Base-by-base conservation (phyloP, 2,113 vertebrate species). In the Asarcornis scutulata region DNA sequence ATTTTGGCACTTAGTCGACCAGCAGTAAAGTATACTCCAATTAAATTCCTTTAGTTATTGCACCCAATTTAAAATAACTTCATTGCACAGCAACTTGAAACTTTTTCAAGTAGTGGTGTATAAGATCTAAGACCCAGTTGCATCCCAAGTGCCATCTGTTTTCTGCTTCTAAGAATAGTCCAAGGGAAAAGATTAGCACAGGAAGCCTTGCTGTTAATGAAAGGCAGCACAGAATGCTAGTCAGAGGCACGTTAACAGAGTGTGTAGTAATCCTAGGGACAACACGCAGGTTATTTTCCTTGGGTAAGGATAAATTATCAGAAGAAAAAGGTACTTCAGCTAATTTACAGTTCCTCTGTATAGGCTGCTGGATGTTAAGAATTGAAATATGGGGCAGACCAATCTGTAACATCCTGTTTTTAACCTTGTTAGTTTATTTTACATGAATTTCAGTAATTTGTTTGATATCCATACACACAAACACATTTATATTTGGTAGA, bases 401-500 rank as follows among this genome's bases (percentile, higher is more conserved):
- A 25, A 38, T 55, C 44, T 46, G 15, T 11, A 60, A 14, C 32
- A 25, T 16, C 50, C 46, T 5, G 13, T 8, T 23, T 64, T 52
- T 29, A 46, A 25, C 67, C 72, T 64, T 13, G 20, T 32, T 63
- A 31, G 59, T 38, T 66, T 68, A 7, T 8, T 1, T 29, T 11
- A 36, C 11, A 0, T 32, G 21, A 40, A 40, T 59, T 8, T 55
- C 46, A 38, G 16, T 17, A 21, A 20, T 14, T 31, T 50, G 26
- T 38, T 79, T 29, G 52, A 26, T 17, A 60, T 6, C 20, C 14
- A 25, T 22, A 18, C 46, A 32, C 0, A 0, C 29, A 21, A 31
- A 32, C 27, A 6, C 8, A 0, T 42, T 78, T 42, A 42, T 27
- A 0, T 72, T 44, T 27, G 58, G 52, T 22, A n/a, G 14, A 52